Percentiles rank a stretch among this genome's conserved stretches.
These are phyloP conservation scores for Stegophylla sp. DNA, from an alignment of 2,888 invertebrate genomes.

Conservation along the genomic window DNA sequence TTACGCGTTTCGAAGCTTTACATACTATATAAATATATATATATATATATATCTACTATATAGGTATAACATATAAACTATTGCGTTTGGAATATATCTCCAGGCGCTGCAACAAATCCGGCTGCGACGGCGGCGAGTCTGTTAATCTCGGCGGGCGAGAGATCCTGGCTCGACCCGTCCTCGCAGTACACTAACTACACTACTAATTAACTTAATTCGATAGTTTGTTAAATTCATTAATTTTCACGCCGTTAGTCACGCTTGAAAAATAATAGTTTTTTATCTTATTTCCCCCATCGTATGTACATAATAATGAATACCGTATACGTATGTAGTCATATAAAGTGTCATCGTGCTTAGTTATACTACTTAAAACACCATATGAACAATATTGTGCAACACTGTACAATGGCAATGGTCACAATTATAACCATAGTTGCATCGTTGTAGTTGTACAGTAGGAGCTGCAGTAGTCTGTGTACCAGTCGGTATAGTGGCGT, in stretches of 20 bases:
- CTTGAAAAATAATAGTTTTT: conserved; percentile 18
- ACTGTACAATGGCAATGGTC: too few relatives aligned
- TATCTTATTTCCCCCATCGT: neutral
- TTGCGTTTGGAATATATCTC: too few relatives aligned
- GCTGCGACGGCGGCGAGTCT: neutral
- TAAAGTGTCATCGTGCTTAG: too few relatives aligned
- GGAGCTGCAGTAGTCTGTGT: neutral
- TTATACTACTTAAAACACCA: too few relatives aligned
- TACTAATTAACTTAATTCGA: conserved; percentile 50
- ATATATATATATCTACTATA: neutral
- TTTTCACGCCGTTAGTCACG: conserved; percentile 8
- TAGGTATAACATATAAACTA: too few relatives aligned
- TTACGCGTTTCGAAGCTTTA: neutral
- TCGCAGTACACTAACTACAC: neutral
- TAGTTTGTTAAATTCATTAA: conserved; percentile 51
- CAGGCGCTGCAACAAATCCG: too few relatives aligned
- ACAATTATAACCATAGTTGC: too few relatives aligned
- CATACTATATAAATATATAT: neutral
- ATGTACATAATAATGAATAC: neutral
- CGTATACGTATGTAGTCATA: neutral
- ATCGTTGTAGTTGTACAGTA: too few relatives aligned
- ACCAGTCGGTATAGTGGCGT: conserved; percentile 9
- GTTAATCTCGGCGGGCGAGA: neutral
- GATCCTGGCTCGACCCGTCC: neutral
- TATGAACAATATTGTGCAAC: too few relatives aligned